Evolutionary conservation across 1,140 invertebrate species (phyloP), one percentile per base, ranked within the genome.

Genomic region (Saxidomus purpurata): DNA sequence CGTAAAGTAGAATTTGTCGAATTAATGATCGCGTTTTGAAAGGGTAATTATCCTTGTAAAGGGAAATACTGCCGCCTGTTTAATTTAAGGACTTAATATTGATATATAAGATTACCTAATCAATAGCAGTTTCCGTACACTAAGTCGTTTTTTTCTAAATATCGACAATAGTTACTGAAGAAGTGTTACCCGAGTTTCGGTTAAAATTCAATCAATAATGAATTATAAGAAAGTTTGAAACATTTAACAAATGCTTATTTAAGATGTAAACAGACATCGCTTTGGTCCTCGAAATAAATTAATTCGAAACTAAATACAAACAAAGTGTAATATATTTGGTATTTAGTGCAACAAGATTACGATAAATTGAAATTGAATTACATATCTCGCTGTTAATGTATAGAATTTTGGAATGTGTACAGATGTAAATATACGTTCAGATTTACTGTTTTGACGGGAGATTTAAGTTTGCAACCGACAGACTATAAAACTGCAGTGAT

Each of bases 301-400:
- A 71, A 71, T 71, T 71, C 34, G 67, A 17, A 40, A 38, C 19
- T 71, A 71, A 71, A 28, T 28, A 40, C 34, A n/a, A 22, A 71
- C 36, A 28, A 4, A 0, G 17, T 31, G 25, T 71, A 40, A 71
- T 22, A 19, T 17, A 38, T 38, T 38, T 28, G 34, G 34, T 3
- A 38, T 38, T 40, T 71, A 38, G 25, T 8, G 28, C 25, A 40
- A 31, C 34, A 3, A 4, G 67, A 71, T 71, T 28, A 38, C 8
- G 17, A 71, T 71, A 71, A 71, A 71, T 40, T 71, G 67, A 71
- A 71, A 71, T 71, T 40, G 67, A 71, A 71, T 71, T 38, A 71
- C 67, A 71, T 71, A 38, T 36, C 34, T 36, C 11, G 67, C 28
- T 36, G 22, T 71, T 71, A 38, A 71, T 61, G n/a, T 13, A 17